These are phyloP conservation scores for Muscicapa striata DNA, from an alignment of 2,797 vertebrate species.

Conservation along the genomic window DNA sequence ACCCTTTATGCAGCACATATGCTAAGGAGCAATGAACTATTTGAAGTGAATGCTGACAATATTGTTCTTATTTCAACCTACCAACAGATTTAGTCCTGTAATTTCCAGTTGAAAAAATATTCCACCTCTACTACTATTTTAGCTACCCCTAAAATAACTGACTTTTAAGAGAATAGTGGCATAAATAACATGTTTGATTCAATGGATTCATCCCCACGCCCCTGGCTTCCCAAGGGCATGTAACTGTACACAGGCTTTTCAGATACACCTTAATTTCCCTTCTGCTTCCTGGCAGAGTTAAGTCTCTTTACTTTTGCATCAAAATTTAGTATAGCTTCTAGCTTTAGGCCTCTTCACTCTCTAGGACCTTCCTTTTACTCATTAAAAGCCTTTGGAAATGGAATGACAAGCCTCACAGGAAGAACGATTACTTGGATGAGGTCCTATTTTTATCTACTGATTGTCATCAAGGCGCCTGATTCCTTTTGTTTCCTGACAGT, in stretches of 20 bases:
- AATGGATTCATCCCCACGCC: neutral
- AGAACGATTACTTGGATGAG: neutral
- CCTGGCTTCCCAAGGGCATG: neutral
- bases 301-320: neutral
- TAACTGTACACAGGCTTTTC: neutral
- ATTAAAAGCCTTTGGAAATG: neutral
- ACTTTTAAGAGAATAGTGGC: neutral
- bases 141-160: neutral
- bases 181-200: neutral
- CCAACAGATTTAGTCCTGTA: neutral
- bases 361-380: neutral
- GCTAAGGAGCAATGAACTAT: neutral
- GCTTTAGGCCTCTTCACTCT: neutral
- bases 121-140: neutral
- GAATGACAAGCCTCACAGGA: neutral
- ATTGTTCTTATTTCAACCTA: neutral
- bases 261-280: neutral
- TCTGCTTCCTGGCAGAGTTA: neutral
- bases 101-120: neutral
- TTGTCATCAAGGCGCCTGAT: neutral
- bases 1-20: neutral
- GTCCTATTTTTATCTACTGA: conserved; percentile 32
- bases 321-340: neutral
- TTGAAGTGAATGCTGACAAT: neutral
- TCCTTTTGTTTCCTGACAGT: conserved; percentile 21